Evolutionary conservation across 2,797 vertebrate species (phyloP), one percentile per base, ranked within the genome.

Genomic region (Diplodus puntazzo): DNA sequence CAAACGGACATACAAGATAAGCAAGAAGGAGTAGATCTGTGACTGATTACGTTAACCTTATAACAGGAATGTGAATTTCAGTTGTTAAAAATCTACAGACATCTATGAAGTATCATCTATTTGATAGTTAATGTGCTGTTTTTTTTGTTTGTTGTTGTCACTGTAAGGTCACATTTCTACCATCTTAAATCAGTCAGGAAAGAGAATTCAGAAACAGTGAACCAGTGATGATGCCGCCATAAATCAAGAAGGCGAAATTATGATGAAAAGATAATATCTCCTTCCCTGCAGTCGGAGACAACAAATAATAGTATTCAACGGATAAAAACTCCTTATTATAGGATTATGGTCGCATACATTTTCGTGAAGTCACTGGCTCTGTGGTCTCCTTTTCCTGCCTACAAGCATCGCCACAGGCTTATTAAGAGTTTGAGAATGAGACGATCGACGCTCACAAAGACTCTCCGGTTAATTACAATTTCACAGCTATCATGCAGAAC

Each of bases 1-100:
- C 87, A 99, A 99, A 89, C 94, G 98, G 80, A 82, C 94, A 23
- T 98, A 93, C 93, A 97, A 96, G 87, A 86, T 97, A 49, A 96
- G 83, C 13, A 94, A 96, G 73, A 89, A 93, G 80, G 90, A 87
- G 66, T 96, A 94, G 87, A 0, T 67, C 45, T 66, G 10, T 16
- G 73, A 73, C 66, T 64, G 59, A 73, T n/a, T 34, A 18, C 21
- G 58, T 61, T 73, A 60, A 6, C 4, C 13, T 52, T 39, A 16
- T 34, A 60, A 62, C 21, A 69, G 16, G n/a, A 85, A 81, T 75
- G 58, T 58, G 53, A 82, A 49, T 69, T 74, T 66, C 43, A 69
- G 21, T 73, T 16, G 21, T 83, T 68, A 16, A 55, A 63, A 20
- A 20, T 59, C 2, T 1, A 39, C 42, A 42, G 62, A 82, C 59